Base-by-base conservation (phyloP, 2,888 invertebrate genomes). In the Harpalus rufipes region DNA sequence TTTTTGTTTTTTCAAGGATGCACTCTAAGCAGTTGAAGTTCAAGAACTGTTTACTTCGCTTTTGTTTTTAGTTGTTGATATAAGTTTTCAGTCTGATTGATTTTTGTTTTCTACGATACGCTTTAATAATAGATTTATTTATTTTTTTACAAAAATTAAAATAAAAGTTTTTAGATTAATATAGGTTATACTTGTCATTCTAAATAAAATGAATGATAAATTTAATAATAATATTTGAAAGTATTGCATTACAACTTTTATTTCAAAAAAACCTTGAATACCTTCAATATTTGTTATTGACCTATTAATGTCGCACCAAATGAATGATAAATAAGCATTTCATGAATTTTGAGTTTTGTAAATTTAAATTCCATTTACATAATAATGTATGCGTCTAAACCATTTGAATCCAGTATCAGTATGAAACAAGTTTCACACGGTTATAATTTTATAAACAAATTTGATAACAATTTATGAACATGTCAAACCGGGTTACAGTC, bases 1-100 rank as follows among this genome's bases (percentile, higher is more conserved):
- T 5, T 63, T 63, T 21, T 25, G 32, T 58, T 79, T 18, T 63
- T 16, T 79, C 79, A 79, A 79, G 61, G 59, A 16, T 79, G 21
- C 1, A 12, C 44, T 12, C 1, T 51, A 12, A 51, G 41, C 80
- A 74, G 41, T 74, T 80, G 80, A 80, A 80, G 80, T 59, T 80
- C 80, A 80, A 80, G 63, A 41, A 80, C 63, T 80, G 41, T 80
- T 80, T 80, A 61, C 61, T 21, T 18, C 44, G 18, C 6, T 68
- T 41, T 39, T 68, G 39, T 39, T 65, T 65, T 65, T 65, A 12
- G 32, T 41, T 68, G 32, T 68, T 32, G 41, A 68, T 68, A 68
- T 68, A 21, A 18, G 21, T 63, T 63, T 63, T 63, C 12, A 63
- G 21, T 12, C 25, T 68, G 68, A 39, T 68, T 68, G 14, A n/a